Conservation (phyloP, 2,113 vertebrate genomes). For the Drymodes brunneopygia region DNA sequence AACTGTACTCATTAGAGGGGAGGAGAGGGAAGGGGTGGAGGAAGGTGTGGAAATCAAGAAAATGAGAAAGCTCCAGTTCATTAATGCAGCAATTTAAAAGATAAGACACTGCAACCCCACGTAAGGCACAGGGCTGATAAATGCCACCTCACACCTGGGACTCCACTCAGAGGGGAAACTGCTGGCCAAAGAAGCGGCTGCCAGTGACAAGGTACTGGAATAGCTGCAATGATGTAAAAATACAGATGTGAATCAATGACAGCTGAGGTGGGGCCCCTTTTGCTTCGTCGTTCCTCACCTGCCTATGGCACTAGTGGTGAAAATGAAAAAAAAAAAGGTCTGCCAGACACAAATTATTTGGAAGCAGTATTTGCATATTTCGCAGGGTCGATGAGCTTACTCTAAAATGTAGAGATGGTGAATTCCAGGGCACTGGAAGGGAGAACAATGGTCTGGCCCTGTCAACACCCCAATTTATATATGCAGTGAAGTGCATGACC, state of each 20-base stretch:
- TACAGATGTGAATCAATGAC: neutral
- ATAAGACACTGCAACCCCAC: neutral
- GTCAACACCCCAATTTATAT: neutral
- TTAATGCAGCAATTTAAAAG: neutral
- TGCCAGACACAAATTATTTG: neutral
- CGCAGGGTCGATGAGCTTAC: rapidly evolving
- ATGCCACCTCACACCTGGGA: neutral
- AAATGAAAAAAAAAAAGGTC: neutral
- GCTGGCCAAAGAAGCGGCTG: neutral
- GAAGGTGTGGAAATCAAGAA: neutral
- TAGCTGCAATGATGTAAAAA: neutral
- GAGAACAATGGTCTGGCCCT: neutral
- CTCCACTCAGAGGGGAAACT: neutral
- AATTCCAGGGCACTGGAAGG: neutral
- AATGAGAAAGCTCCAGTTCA: neutral
- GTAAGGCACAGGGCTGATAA: neutral
- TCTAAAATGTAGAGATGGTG: neutral
- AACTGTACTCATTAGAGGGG: neutral
- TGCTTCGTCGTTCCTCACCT: neutral
- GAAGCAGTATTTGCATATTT: neutral
- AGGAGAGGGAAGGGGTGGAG: neutral
- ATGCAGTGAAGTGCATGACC: neutral
- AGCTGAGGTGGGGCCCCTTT: neutral
- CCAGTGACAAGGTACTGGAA: neutral
- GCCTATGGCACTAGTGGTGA: neutral